phyloP scores from a whole-genome alignment of 2,888 invertebrate species.

The Emesis russula region DNA sequence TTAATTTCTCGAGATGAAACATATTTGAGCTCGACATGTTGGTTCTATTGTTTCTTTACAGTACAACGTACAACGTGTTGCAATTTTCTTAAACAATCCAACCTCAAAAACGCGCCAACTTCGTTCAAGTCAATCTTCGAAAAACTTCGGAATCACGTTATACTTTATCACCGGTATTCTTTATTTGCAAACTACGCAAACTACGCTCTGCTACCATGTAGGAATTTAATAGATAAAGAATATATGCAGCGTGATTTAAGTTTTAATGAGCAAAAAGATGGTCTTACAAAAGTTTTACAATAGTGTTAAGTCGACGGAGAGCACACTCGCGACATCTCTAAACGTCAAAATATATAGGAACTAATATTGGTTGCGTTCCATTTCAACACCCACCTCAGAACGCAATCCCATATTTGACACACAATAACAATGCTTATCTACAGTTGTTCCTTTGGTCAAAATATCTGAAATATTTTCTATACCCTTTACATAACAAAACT shows the following conservation, averaged over 20 bases:
- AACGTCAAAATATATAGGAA: too few species aligned
- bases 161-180: neutral
- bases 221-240: neutral
- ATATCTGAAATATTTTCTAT: neutral
- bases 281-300: slow-evolving; percentile 82
- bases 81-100: neutral
- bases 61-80: neutral
- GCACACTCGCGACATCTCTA: too few species aligned
- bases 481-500: neutral
- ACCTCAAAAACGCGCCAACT: neutral
- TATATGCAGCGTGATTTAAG: neutral
- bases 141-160: neutral
- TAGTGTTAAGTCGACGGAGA: slow-evolving; percentile 88
- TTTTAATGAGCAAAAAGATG: neutral
- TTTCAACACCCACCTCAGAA: too few species aligned
- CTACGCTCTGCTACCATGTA: slow-evolving; percentile 6
- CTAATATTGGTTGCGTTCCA: too few species aligned
- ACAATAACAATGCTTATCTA: too few species aligned
- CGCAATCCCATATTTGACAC: too few species aligned
- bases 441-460: too few species aligned
- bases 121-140: too few species aligned
- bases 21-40: neutral
- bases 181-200: neutral
- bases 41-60: neutral
- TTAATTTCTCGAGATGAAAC: slow-evolving; percentile 27